phyloP scores from a whole-genome alignment of 2,113 vertebrate species.

The Dendropsophus ebraccatus region DNA sequence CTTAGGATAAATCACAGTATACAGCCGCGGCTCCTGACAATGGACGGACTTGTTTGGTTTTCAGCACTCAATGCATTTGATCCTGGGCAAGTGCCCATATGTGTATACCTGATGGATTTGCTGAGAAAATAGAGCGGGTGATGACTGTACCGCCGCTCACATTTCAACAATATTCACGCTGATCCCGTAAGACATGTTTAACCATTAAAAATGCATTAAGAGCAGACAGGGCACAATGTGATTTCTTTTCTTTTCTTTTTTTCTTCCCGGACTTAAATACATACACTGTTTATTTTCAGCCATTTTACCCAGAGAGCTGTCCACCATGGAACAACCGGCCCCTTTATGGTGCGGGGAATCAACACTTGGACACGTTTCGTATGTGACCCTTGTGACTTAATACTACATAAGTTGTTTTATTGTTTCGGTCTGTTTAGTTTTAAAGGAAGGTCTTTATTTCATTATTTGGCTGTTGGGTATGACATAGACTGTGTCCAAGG shows the following conservation, averaged over 20 bases:
- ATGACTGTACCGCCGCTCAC: neutral
- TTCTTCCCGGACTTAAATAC: neutral
- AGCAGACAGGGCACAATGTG: neutral
- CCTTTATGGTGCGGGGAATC: neutral
- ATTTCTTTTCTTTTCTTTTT: neutral
- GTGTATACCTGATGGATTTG: constrained; percentile 24
- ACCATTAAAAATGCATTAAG: constrained; percentile 38
- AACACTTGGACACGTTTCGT: neutral
- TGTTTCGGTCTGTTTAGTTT: neutral
- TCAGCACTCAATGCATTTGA: constrained; percentile 31
- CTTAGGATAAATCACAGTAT: constrained; percentile 11
- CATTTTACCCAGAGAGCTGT: neutral
- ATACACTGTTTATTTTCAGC: constrained; percentile 16
- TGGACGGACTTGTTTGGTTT: constrained; percentile 3
- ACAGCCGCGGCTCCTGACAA: constrained; percentile 4
- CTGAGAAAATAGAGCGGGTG: constrained; percentile 13
- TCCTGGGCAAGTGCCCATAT: constrained; percentile 41
- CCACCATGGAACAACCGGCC: neutral
- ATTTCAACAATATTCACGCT: constrained; percentile 36
- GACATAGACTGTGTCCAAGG: neutral
- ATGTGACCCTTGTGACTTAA: constrained; percentile 4
- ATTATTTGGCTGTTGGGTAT: constrained; percentile 6
- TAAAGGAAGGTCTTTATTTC: neutral
- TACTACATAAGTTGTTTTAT: neutral
- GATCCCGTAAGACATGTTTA: constrained; percentile 26